Evolutionary conservation across 2,888 invertebrate genomes (phyloP), one percentile per base, ranked within the genome.

Genomic region (Yponomeuta malinellus): DNA sequence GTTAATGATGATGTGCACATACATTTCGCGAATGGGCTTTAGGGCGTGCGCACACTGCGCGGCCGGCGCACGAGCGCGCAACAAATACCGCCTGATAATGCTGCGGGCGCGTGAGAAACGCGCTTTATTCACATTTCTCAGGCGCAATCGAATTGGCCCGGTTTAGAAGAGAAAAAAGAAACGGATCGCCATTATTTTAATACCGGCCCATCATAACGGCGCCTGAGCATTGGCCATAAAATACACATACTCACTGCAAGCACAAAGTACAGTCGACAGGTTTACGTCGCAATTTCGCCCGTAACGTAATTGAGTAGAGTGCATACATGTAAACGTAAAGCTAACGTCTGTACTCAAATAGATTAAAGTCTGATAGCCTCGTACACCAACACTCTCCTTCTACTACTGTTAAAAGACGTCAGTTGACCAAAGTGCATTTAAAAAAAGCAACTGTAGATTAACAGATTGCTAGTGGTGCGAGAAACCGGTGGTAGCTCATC

Each of bases 91-190:
- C 63, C 43, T 78, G 83, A 82, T 81, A 79, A 81, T 82, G 78
- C 70, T 37, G 75, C 72, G 74, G 73, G 73, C 75, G 77, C 88
- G 87, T 88, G 87, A 88, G 87, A 88, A 85, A 77, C 75, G 74
- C 75, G 75, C 76, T 78, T 78, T 76, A 68, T 68, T 52, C 67
- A 67, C 78, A 79, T 79, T 83, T 83, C 84, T 81, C 83, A 83
- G 78, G 77, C 73, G 70, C 68, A 43, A 63, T 70, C 71, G 70
- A 74, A 73, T 68, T 72, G 72, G 52, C 52, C 52, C 52, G 52
- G 52, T 59, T 59, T 59, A 59, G 52, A 59, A 59, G 12, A 52
- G 71, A 74, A 73, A 72, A 73, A 78, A 69, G 33, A 75, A 75
- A 75, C 33, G 29, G 65, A 31, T 29, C 65, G 65, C 65, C 29